Percentiles rank a stretch among this genome's conserved stretches.
Evolutionary conservation across 2,888 invertebrate species (phyloP).

Genomic region (Lasioglossum morio): DNA sequence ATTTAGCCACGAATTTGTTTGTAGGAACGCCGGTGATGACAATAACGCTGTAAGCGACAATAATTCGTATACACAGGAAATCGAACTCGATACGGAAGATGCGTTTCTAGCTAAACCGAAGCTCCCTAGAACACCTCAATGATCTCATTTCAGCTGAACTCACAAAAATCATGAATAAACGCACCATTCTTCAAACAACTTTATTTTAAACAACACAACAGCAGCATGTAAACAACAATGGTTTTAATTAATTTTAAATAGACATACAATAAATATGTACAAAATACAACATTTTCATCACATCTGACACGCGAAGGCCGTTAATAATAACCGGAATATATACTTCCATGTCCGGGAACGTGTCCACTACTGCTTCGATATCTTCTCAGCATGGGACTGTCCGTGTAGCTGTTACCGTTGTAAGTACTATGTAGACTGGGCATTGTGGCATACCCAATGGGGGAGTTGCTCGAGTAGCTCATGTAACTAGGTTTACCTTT

Average conservation of each 20-base stretch:
- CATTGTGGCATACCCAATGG: constrained; percentile 63
- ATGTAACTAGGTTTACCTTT: constrained; percentile 69
- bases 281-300: constrained; percentile 40
- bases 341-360: constrained; percentile 50
- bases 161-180: neutral
- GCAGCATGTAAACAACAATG: constrained; percentile 48
- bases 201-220: constrained; percentile 58
- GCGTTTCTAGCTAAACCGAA: constrained; percentile 80
- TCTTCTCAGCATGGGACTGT: constrained; percentile 65
- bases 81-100: constrained; percentile 64
- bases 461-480: constrained; percentile 54
- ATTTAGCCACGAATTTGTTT: constrained; percentile 27
- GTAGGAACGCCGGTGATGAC: constrained; percentile 43
- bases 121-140: constrained; percentile 78
- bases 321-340: constrained; percentile 60
- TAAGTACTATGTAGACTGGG: constrained; percentile 62
- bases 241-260: constrained; percentile 48
- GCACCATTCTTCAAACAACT: constrained; percentile 36
- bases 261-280: constrained; percentile 60
- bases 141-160: neutral
- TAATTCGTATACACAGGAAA: constrained; percentile 25
- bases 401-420: constrained; percentile 61
- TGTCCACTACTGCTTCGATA: constrained; percentile 64
- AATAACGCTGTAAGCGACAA: constrained; percentile 18
- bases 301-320: constrained; percentile 19